Base-by-base conservation (phyloP, 2,888 invertebrate species). In the Magallana nippona region DNA sequence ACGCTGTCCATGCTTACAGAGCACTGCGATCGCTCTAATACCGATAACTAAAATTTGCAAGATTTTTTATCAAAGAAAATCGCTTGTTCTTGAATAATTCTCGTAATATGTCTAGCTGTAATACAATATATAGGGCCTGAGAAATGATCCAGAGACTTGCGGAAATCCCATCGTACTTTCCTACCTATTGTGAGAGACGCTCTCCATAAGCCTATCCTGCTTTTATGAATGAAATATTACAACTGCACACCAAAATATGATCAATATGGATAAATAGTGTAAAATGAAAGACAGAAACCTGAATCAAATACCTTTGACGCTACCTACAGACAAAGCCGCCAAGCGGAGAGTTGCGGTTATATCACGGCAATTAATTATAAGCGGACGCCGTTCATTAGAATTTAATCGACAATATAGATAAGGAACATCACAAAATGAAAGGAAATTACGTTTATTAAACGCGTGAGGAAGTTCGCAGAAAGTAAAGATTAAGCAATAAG, bases 361-460 rank as follows among this genome's bases (percentile, higher is more conserved):
- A 71, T 71, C 71, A 71, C 71, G 22, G 27, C 15, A 71, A 71
- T 71, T 71, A 71, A 71, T 71, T 71, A 71, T 27, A 71, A 22
- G 15, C 27, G 71, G 71, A 71, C 71, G 71, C 71, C 71, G 32
- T 32, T 71, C 71, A 71, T 71, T 71, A 13, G 71, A 71, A 71
- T 71, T 71, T 71, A 71, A 71, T 71, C 71, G 71, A 71, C 71
- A 71, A 71, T 71, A 71, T 71, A 71, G 71, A 71, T 71, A 71
- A 71, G 71, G 71, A 27, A 71, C 27, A 71, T 22, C 71, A 22
- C 71, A 71, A 71, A 71, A 71, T 71, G 71, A 71, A 71, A 71
- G 71, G 71, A 71, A 71, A 71, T 71, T 71, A 27, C 71, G 27
- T 71, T 71, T 27, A 71, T 71, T 22, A 71, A 71, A 71, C 22